Conservation (phyloP, 92 coral and sea anemone genomes). For the Palythoa grandiflora region DNA sequence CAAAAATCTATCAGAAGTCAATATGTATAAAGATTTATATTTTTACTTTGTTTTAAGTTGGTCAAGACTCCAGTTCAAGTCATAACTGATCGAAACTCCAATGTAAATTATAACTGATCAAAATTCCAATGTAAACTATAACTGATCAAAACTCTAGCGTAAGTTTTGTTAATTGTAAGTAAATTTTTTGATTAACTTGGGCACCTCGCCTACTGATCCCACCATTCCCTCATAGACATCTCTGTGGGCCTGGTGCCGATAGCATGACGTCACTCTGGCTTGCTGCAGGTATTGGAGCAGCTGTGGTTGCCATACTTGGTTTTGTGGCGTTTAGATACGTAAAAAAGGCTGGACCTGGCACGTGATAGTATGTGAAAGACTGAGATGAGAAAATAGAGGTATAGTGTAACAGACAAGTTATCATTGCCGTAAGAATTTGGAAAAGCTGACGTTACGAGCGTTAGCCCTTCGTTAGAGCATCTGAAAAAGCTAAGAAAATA, state of each 20-base stretch:
- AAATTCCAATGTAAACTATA: too few species aligned
- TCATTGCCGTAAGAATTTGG: too few species aligned
- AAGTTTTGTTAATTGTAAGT: not conserved
- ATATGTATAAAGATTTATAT: too few species aligned
- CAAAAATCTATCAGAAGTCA: too few species aligned
- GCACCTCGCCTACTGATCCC: not conserved
- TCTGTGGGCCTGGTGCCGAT: slow-evolving; percentile 88
- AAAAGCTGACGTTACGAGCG: too few species aligned
- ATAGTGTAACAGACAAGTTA: not conserved
- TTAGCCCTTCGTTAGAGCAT: too few species aligned
- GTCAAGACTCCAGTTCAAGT: too few species aligned
- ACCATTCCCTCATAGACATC: slow-evolving; percentile 57
- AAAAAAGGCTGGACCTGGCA: slow-evolving; percentile 62
- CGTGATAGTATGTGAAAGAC: slow-evolving; percentile 54
- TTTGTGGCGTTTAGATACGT: slow-evolving; percentile 79
- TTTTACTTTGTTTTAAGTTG: too few species aligned
- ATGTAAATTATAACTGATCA: too few species aligned
- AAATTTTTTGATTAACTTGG: not conserved
- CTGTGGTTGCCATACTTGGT: slow-evolving; percentile 72
- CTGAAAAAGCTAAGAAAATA: too few species aligned
- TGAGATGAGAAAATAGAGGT: not conserved
- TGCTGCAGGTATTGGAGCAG: slow-evolving; percentile 81
- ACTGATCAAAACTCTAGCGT: too few species aligned
- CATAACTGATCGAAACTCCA: too few species aligned
- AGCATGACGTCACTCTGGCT: slow-evolving; percentile 86